Evolutionary conservation across 2,888 invertebrate species (phyloP), one percentile per base, ranked within the genome.

Genomic region (Cheilosia impressa): DNA sequence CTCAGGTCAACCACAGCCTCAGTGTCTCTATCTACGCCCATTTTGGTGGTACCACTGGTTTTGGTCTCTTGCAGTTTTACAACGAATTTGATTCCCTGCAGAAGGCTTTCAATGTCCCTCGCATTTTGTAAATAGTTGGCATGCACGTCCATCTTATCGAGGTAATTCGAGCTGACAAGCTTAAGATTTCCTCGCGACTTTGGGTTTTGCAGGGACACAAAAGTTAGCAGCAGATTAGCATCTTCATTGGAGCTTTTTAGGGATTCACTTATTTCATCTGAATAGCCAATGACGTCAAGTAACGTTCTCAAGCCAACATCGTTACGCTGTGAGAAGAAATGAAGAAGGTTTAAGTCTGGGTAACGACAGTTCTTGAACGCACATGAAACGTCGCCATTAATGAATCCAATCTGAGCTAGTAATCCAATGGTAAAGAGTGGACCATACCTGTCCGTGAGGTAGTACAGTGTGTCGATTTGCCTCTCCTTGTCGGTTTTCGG

Each of bases 1-100:
- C 94, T 91, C 2, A 94, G 93, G 89, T 95, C 94, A 0, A 96
- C 95, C 0, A 96, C 96, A 0, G 96, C 93, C 1, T 92, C 93
- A 0, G 92, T 91, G 90, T 95, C 95, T 0, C 90, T 89, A 41
- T 89, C 87, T 0, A 94, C 94, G 0, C 95, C 96, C 96, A 96
- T 95, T 89, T 95, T 95, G 78, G 94, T 94, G 0, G 96, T 95
- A 0, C 95, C 94, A 0, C 93, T 92, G 0, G 93, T 88, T 1
- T 89, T 77, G 0, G 94, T 93, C 17, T 92, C 85, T 2, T 91
- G 87, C 17, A 94, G 81, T 73, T 91, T 90, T 76, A 83, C 73
- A 53, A 88, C 77, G 10, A 93, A 87, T 62, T 89, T 47, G n/a
- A 87, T 78, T 24, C 93, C 93, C 15, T 87, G 79, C 15, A 92